Evolutionary conservation across 92 coral and sea anemone species (phyloP).

Genomic region (Phenganax marumi): DNA sequence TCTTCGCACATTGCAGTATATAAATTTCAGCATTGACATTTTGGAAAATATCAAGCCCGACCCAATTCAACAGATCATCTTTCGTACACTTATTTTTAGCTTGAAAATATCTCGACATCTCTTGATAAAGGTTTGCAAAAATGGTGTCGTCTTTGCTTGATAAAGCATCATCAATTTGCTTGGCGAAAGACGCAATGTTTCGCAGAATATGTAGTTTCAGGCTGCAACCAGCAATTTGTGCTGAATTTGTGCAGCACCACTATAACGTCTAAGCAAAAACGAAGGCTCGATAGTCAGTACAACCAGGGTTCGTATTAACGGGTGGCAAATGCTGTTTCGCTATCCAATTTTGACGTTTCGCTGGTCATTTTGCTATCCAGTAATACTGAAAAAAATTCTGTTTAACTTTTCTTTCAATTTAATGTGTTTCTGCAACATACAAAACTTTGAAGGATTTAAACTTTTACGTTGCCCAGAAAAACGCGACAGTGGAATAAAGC

Average conservation of each 20-base stretch:
- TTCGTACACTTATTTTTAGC: not conserved
- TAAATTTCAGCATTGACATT: constrained; percentile 2
- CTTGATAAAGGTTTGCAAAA: not conserved
- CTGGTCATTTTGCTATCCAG: no score
- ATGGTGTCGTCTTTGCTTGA: not conserved
- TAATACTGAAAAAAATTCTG: no score
- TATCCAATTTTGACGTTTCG: no score
- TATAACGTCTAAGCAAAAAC: not conserved
- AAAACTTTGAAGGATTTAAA: no score
- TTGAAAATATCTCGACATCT: not conserved
- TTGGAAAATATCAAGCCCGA: not conserved
- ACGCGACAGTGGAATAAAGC: no score
- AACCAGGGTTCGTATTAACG: no score
- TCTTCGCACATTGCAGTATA: not conserved
- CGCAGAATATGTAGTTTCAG: not conserved
- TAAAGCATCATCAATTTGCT: not conserved
- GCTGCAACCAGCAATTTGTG: not conserved
- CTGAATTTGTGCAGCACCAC: not conserved
- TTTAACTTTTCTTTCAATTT: no score
- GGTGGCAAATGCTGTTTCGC: no score
- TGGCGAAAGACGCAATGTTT: not conserved
- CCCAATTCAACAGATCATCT: not conserved
- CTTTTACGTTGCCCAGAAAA: no score
- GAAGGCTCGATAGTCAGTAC: not conserved
- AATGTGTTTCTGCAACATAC: no score